Evolutionary conservation across 1,140 invertebrate species (phyloP), one percentile per base, ranked within the genome.

Genomic region (Cryptotermes secundus): DNA sequence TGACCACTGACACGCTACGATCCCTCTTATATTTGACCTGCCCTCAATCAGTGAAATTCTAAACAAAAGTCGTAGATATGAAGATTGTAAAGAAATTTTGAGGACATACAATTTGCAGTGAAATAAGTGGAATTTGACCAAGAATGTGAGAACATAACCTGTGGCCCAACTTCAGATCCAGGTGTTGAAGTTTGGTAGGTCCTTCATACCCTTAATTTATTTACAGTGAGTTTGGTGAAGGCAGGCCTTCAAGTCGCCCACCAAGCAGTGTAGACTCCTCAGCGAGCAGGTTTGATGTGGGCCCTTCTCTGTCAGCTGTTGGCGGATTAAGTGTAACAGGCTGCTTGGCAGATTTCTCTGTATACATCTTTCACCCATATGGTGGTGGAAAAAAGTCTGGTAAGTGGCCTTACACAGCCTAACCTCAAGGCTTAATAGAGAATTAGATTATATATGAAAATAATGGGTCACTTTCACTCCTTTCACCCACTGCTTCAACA

Each of bases 281-380:
- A 26, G 34, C 31, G 3, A 36, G 72, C 1, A 35, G 83, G 31
- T 82, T 38, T n/a, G 81, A 82, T 31, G 31, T 45, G 38, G 45
- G 38, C 31, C 42, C 81, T 19, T 82, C 81, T 45, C 81, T 92
- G 10, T 93, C 94, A 9, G 94, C 94, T 0, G 94, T 95, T 85
- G 97, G 97, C 59, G 97, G 97, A 9, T 90, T 98, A 0, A 98
- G 97, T 89, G 96, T 99, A 0, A 99, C 97, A 0, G 97, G 97
- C 7, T 98, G 96, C 87, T 90, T 99, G 83, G 96, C 97, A 0
- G 97, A 99, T 89, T 99, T 99, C 89, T 99, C 97, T 1, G 94
- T 99, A 1, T 98, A 98, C 89, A 98, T 99, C 86, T 99, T 99
- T 91, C 98, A 99, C 92, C 98, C 98, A 0, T 99, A 99, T 89